Percentiles rank a stretch among this genome's conserved stretches.
Conservation (phyloP, 2,888 invertebrate species). For the Corythucha ciliata region DNA sequence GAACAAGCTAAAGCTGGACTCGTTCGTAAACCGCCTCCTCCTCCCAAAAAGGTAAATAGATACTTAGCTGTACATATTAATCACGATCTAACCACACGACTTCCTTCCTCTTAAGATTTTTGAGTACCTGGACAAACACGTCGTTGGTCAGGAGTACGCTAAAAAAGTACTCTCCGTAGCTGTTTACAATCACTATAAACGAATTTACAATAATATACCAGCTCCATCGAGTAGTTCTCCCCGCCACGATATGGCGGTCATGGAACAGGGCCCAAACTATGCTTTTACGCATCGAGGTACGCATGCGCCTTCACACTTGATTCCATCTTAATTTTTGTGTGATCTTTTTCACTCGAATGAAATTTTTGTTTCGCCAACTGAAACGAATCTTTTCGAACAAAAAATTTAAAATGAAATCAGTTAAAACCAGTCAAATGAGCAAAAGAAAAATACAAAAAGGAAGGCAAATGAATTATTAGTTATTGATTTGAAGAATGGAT, state of each 20-base stretch:
- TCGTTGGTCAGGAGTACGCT: slow-evolving; percentile 93
- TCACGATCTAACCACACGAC: slow-evolving; percentile 5
- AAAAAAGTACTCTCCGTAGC: slow-evolving; percentile 97
- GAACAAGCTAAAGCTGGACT: slow-evolving; percentile 60
- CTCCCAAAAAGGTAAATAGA: slow-evolving; percentile 68
- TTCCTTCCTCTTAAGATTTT: slow-evolving; percentile 56
- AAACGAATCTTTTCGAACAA: too few species aligned
- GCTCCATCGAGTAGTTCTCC: slow-evolving; percentile 40
- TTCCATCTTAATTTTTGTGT: too few species aligned
- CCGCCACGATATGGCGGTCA: slow-evolving; percentile 46
- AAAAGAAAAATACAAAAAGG: slow-evolving; percentile 18
- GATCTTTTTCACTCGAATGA: too few species aligned
- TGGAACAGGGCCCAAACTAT: slow-evolving; percentile 60
- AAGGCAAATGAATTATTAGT: neutral
- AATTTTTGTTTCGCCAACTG: too few species aligned
- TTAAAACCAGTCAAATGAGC: too few species aligned
- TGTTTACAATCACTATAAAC: slow-evolving; percentile 97
- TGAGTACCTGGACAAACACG: slow-evolving; percentile 91
- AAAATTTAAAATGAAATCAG: too few species aligned
- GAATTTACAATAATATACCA: slow-evolving; percentile 88
- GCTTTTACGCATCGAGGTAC: slow-evolving; percentile 62
- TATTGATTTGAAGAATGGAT: too few species aligned
- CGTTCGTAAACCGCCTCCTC: slow-evolving; percentile 80
- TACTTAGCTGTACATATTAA: slow-evolving; percentile 4
- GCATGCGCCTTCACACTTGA: slow-evolving; percentile 1